Conservation (phyloP, 2,113 vertebrate species). For the Rutilus rutilus region DNA sequence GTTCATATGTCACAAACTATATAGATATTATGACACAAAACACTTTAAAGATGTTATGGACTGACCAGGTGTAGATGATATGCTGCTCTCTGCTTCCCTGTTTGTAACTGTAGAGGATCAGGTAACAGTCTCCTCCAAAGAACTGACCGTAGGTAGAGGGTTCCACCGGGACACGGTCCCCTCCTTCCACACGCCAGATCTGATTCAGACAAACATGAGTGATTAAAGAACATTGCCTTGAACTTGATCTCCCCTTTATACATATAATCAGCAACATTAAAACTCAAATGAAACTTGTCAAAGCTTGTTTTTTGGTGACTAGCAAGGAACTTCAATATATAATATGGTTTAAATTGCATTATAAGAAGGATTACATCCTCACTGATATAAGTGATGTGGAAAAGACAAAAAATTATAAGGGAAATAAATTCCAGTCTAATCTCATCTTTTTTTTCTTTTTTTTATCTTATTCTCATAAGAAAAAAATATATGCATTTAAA, state of each 20-base stretch:
- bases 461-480: no score
- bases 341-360: not conserved
- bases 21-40: not conserved
- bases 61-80: slow-evolving; percentile 81
- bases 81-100: slow-evolving; percentile 62
- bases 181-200: slow-evolving; percentile 73
- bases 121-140: slow-evolving; percentile 81
- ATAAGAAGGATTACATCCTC: no score
- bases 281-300: not conserved
- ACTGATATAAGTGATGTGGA: no score
- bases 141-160: slow-evolving; percentile 73
- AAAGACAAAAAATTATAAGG: no score
- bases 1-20: not conserved
- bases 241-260: not conserved
- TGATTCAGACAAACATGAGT: slow-evolving; percentile 10
- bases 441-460: no score
- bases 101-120: slow-evolving; percentile 76
- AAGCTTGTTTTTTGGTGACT: not conserved
- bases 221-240: not conserved
- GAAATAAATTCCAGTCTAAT: no score
- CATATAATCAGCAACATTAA: not conserved
- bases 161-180: slow-evolving; percentile 64
- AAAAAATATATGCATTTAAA: no score
- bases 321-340: not conserved
- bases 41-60: not conserved